Conservation (phyloP, 2,888 invertebrate species). For the Pandemis corylana region DNA sequence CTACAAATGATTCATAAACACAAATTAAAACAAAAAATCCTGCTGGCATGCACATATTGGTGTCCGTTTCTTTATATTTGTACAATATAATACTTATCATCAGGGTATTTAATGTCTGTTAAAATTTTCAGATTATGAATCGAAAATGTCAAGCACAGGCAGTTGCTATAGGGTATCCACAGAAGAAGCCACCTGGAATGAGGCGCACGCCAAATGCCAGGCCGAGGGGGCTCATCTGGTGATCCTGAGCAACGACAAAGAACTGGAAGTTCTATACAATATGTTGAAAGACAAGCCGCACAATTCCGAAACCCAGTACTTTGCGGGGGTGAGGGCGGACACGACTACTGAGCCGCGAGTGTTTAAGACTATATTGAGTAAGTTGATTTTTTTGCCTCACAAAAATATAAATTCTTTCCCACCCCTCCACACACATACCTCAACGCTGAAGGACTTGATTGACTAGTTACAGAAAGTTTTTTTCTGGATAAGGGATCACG, state of each 20-base stretch:
- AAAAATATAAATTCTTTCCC: too few species aligned
- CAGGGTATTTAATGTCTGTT: neutral
- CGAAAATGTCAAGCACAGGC: neutral
- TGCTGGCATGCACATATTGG: too few species aligned
- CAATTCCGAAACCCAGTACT: neutral
- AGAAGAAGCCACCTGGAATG: neutral
- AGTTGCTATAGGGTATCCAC: constrained; percentile 3
- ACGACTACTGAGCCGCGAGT: neutral
- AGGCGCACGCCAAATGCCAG: neutral
- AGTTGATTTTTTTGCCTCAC: neutral
- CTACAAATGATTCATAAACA: too few species aligned
- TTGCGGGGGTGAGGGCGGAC: neutral
- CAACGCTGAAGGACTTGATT: too few species aligned
- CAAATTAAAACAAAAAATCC: too few species aligned
- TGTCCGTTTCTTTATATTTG: too few species aligned
- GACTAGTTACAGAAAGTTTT: too few species aligned
- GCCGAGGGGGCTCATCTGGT: constrained; percentile 3
- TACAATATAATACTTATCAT: too few species aligned
- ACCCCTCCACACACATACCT: too few species aligned
- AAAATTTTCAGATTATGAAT: neutral
- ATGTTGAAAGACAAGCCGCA: constrained; percentile 2
- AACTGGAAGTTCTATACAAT: neutral
- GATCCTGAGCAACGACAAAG: neutral
- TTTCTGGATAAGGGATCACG: too few species aligned
- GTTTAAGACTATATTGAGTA: neutral